phyloP scores from a whole-genome alignment of 2,797 vertebrate species.

The Anguilla marmorata region DNA sequence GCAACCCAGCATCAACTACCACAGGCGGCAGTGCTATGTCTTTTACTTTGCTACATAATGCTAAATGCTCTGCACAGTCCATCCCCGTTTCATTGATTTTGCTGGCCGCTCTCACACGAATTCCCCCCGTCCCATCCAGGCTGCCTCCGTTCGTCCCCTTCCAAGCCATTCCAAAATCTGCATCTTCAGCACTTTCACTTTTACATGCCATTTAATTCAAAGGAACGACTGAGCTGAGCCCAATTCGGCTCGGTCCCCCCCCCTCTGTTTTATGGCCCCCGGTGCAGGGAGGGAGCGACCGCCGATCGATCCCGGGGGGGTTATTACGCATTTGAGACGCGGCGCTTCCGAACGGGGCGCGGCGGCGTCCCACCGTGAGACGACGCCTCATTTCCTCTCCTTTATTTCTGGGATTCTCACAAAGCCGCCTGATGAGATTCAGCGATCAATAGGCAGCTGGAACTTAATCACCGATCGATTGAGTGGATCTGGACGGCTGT shows the following conservation, averaged over 20 bases:
- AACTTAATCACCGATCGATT: conserved; percentile 55
- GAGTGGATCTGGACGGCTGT: background rate
- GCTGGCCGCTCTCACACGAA: background rate
- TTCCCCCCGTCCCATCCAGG: too few species aligned
- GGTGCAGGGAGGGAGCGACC: background rate
- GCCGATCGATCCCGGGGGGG: background rate
- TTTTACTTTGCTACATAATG: too few species aligned
- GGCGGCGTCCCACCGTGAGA: background rate
- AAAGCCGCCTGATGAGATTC: conserved; percentile 2
- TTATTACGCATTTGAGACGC: background rate
- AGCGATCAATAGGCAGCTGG: conserved; percentile 49
- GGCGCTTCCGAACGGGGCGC: background rate
- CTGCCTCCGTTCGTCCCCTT: background rate
- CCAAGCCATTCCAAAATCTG: background rate
- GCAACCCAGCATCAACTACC: too few species aligned
- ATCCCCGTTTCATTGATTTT: too few species aligned
- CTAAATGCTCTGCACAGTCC: too few species aligned
- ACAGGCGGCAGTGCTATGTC: too few species aligned
- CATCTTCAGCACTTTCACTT: background rate
- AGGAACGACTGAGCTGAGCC: too few species aligned
- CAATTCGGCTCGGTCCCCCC: too few species aligned
- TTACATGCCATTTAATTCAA: background rate
- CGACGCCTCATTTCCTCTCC: background rate
- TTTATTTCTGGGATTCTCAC: background rate
- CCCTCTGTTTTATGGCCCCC: background rate